phyloP scores from a whole-genome alignment of 2,113 vertebrate genomes.

The Colius striatus region DNA sequence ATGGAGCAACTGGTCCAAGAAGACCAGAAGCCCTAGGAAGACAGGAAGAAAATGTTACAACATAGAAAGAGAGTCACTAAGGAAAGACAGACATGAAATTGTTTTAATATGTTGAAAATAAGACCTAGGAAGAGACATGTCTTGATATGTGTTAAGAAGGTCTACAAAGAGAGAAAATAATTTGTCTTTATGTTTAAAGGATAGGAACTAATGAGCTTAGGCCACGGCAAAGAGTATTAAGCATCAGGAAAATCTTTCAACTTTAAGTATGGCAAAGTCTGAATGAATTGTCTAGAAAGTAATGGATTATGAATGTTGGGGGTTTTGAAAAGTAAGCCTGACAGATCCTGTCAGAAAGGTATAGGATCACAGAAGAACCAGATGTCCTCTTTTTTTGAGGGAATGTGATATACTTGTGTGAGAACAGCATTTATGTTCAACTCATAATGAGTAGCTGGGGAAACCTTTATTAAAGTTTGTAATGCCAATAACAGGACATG shows the following conservation, averaged over 20 bases:
- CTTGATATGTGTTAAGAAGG: background rate
- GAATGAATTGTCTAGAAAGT: background rate
- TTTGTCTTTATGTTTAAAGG: background rate
- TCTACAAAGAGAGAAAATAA: background rate
- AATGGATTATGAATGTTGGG: background rate
- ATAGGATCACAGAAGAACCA: background rate
- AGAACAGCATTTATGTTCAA: background rate
- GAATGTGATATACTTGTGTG: no score
- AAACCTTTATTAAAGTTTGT: background rate
- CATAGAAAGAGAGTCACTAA: background rate
- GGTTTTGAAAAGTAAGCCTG: background rate
- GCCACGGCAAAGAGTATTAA: background rate
- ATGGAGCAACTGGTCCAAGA: background rate
- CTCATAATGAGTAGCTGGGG: background rate
- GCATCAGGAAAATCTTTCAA: background rate
- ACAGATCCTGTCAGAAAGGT: background rate
- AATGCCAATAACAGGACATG: background rate
- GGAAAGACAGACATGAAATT: background rate
- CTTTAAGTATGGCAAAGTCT: background rate
- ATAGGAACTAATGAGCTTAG: background rate
- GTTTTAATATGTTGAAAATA: background rate
- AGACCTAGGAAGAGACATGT: background rate
- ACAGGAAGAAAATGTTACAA: background rate
- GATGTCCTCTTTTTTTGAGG: background rate
- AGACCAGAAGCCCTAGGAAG: background rate